Base-by-base conservation (phyloP, 2,888 invertebrate species). In the Platycheirus albimanus region DNA sequence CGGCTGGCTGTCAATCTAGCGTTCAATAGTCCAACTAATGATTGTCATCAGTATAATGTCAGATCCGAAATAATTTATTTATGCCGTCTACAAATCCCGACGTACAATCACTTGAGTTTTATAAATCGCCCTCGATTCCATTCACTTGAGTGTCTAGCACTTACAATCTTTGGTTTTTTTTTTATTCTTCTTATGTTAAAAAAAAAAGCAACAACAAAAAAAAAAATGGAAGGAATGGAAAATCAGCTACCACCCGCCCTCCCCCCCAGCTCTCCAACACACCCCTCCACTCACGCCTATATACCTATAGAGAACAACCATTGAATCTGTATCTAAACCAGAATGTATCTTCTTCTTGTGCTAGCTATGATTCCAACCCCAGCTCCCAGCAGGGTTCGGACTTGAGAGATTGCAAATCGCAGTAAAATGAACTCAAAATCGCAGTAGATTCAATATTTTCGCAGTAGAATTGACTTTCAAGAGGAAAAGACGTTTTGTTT, bases 11-110 rank as follows among this genome's bases (percentile, higher is more conserved):
- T 79, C 72, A 79, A 79, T 67, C 47, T 38, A 20, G 51, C 36
- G 61, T 61, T 71, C 81, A 77, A 81, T 72, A 81, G 81, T 63
- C 81, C 71, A 71, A 81, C 76, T 77, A 81, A 81, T 77, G 77
- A 81, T 71, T 81, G 81, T 81, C 76, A 81, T 81, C 77, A 81
- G 77, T 71, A 54, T 63, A 81, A 77, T 77, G 71, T 52, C 66
- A 77, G 61, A 77, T 67, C 49, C 67, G 71, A 77, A 71, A 77
- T 77, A 81, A 81, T 71, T 81, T 81, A 81, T 81, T 81, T 81
- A 81, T 81, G 43, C 76, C 51, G 56, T 69, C 75, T 67, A 69
- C 75, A 54, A 63, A 41, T 49, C 13, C 70, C 51, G 58, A 51
- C 70, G 45, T 36, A 61, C 61, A 76, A 58, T 54, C 71, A 76